Evolutionary conservation across 2,888 invertebrate genomes (phyloP).

Genomic region (Xestoiulus laeticollis): DNA sequence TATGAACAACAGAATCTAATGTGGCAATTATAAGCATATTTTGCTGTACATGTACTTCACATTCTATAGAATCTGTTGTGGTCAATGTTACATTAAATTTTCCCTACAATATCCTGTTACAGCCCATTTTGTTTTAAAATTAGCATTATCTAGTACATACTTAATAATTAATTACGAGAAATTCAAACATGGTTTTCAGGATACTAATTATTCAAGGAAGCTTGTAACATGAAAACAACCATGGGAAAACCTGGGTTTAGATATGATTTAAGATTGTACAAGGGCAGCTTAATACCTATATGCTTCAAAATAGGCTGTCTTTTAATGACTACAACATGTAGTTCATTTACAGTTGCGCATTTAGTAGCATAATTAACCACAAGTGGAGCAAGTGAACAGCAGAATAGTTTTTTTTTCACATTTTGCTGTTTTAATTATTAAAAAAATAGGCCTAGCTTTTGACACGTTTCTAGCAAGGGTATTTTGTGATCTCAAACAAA

Average conservation of each 20-base stretch:
- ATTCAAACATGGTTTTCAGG: background rate
- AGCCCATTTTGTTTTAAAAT: background rate
- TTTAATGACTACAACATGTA: background rate
- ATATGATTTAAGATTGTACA: background rate
- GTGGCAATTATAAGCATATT: too few relatives aligned
- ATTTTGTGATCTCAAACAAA: background rate
- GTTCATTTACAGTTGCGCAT: background rate
- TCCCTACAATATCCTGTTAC: background rate
- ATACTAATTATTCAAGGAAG: background rate
- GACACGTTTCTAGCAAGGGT: background rate
- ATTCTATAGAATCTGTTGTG: background rate
- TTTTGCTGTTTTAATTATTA: background rate
- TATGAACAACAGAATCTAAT: too few relatives aligned
- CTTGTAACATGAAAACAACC: background rate
- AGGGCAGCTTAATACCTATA: background rate
- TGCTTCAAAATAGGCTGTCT: background rate
- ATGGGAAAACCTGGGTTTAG: background rate
- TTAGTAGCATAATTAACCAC: background rate
- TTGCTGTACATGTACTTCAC: background rate
- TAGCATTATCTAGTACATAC: background rate
- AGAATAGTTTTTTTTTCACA: background rate
- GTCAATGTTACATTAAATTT: background rate
- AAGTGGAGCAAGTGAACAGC: conserved; percentile 24
- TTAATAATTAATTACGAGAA: background rate
- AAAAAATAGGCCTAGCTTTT: background rate